A percentile compares a stretch with the other conserved stretches of the same genome.
These are phyloP conservation scores for Lutraria rhynchaena DNA, from an alignment of 1,140 invertebrate species.

Conservation along the genomic window DNA sequence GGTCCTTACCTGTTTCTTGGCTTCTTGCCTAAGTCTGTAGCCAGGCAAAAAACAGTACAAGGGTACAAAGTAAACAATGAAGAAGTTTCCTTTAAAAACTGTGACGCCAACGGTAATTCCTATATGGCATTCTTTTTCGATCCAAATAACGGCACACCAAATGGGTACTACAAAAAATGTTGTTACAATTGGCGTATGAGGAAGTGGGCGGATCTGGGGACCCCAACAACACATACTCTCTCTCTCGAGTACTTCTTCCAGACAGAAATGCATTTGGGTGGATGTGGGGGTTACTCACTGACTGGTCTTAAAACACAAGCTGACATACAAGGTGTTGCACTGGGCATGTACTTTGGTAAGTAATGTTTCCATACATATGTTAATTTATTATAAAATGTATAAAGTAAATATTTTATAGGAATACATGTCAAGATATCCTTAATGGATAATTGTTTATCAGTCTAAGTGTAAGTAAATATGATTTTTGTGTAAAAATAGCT, in stretches of 20 bases:
- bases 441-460: too few relatives aligned
- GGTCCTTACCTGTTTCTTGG: constrained; percentile 18
- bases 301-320: neutral
- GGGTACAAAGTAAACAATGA: constrained; percentile 1
- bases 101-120: constrained; percentile 16
- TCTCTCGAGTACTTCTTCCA: constrained; percentile 2
- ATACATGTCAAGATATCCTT: too few relatives aligned
- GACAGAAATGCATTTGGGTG: constrained; percentile 30
- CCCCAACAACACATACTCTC: neutral
- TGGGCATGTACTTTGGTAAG: constrained; percentile 31
- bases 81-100: constrained; percentile 30
- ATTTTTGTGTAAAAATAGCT: too few relatives aligned
- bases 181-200: neutral
- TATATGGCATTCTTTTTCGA: constrained; percentile 40
- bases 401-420: too few relatives aligned
- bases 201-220: neutral
- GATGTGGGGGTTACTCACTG: constrained; percentile 22
- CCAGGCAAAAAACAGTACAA: neutral
- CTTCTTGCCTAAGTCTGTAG: neutral
- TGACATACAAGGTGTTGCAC: neutral
- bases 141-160: neutral
- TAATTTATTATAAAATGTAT: too few relatives aligned
- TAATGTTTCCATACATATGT: too few relatives aligned
- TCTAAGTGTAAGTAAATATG: too few relatives aligned
- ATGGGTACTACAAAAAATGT: neutral